phyloP scores from a whole-genome alignment of 2,113 vertebrate species.

The Elanoides forficatus region DNA sequence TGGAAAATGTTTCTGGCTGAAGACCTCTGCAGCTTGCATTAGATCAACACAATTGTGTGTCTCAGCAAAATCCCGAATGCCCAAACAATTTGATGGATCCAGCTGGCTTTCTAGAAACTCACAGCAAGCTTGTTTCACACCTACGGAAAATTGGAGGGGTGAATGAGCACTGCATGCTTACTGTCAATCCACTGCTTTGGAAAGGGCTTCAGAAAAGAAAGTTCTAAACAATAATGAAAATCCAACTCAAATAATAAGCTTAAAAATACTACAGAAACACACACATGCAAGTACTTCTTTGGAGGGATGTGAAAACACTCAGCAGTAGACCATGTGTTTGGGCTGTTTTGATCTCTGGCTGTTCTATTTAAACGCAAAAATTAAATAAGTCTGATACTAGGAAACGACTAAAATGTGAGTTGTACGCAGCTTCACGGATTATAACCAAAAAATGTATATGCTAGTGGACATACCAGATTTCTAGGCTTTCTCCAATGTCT shows the following conservation, averaged over 20 bases:
- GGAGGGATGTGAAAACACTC: background rate
- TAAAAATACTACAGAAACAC: background rate
- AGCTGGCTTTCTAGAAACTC: conserved; percentile 97
- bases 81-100: conserved; percentile 96
- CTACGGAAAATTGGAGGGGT: conserved; percentile 72
- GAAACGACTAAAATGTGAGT: background rate
- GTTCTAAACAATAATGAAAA: background rate
- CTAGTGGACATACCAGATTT: background rate
- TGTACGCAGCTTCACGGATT: background rate
- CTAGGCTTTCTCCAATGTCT: background rate
- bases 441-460: background rate
- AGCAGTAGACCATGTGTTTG: background rate
- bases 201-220: conserved; percentile 5
- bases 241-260: background rate
- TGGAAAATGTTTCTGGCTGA: conserved; percentile 97
- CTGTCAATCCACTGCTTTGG: background rate
- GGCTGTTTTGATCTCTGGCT: background rate
- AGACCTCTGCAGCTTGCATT: conserved; percentile 96
- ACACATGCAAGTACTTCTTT: background rate
- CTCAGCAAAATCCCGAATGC: conserved; percentile 99
- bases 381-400: background rate
- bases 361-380: background rate
- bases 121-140: conserved; percentile 97
- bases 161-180: conserved; percentile 39
- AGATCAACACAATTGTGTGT: conserved; percentile 97